A percentile compares a stretch with the other conserved stretches of the same genome.
Evolutionary conservation across 2,113 vertebrate species (phyloP).

Genomic region (Blennius ocellaris): DNA sequence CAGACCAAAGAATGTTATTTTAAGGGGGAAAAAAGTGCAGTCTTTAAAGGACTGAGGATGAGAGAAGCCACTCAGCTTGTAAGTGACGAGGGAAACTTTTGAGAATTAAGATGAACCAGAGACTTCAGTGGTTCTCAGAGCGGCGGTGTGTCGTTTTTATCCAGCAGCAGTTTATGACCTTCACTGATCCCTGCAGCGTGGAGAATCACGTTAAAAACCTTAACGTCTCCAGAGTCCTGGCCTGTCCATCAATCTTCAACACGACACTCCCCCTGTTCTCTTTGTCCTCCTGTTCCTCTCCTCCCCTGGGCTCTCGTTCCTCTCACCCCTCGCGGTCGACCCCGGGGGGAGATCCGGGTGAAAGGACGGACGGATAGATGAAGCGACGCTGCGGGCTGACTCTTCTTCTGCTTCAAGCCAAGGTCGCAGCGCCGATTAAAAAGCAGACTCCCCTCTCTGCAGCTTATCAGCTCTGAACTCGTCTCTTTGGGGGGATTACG

Average conservation of each 20-base stretch:
- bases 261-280: slow-evolving; percentile 34
- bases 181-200: slow-evolving; percentile 49
- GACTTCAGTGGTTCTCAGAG: slow-evolving; percentile 12
- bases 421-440: slow-evolving; percentile 47
- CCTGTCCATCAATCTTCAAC: slow-evolving; percentile 55
- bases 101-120: slow-evolving; percentile 18
- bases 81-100: slow-evolving; percentile 21
- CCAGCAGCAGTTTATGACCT: slow-evolving; percentile 50
- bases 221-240: slow-evolving; percentile 39
- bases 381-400: slow-evolving; percentile 21
- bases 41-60: slow-evolving; percentile 6
- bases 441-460: slow-evolving; percentile 2
- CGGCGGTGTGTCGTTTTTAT: slow-evolving; percentile 20
- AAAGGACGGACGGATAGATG: slow-evolving; percentile 15
- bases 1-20: neutral
- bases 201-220: slow-evolving; percentile 59
- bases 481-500: slow-evolving; percentile 38
- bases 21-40: neutral
- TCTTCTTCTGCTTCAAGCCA: slow-evolving; percentile 33
- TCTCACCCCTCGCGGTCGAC: slow-evolving; percentile 4
- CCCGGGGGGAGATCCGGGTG: slow-evolving; percentile 27
- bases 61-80: slow-evolving; percentile 2
- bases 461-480: slow-evolving; percentile 53
- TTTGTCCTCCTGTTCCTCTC: slow-evolving; percentile 28
- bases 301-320: slow-evolving; percentile 24